Evolutionary conservation across 2,113 vertebrate species (phyloP).

Genomic region (Pseudopipra pipra): DNA sequence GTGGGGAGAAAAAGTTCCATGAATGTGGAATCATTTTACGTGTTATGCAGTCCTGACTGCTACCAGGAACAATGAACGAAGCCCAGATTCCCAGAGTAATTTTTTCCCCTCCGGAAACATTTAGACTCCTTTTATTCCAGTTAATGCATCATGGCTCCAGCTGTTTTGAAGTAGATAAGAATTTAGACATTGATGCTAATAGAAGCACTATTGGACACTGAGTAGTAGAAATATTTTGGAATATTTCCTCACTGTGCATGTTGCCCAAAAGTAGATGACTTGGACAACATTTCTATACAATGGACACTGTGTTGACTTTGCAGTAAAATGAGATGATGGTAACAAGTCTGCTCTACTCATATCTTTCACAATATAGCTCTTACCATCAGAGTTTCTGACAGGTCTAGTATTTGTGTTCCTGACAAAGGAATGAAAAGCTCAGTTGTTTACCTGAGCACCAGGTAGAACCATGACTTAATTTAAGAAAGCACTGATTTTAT

Average conservation of each 20-base stretch:
- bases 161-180: neutral
- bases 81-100: neutral
- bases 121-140: neutral
- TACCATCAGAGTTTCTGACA: neutral
- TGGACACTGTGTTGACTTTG: neutral
- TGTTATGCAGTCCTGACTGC: accelerated
- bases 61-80: neutral
- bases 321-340: neutral
- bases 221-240: neutral
- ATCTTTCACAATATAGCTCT: neutral
- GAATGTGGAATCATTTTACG: neutral
- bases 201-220: neutral
- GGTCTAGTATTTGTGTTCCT: neutral
- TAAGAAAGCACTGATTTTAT: neutral
- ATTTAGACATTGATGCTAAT: neutral
- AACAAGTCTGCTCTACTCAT: neutral
- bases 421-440: neutral
- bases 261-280: neutral
- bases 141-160: neutral
- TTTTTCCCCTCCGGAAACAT: neutral
- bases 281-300: neutral
- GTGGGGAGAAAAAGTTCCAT: neutral
- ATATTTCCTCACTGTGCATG: neutral
- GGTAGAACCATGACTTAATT: neutral
- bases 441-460: neutral